These are phyloP conservation scores for Macroteleia sp. DNA, from an alignment of 2,888 invertebrate genomes.

Conservation along the genomic window DNA sequence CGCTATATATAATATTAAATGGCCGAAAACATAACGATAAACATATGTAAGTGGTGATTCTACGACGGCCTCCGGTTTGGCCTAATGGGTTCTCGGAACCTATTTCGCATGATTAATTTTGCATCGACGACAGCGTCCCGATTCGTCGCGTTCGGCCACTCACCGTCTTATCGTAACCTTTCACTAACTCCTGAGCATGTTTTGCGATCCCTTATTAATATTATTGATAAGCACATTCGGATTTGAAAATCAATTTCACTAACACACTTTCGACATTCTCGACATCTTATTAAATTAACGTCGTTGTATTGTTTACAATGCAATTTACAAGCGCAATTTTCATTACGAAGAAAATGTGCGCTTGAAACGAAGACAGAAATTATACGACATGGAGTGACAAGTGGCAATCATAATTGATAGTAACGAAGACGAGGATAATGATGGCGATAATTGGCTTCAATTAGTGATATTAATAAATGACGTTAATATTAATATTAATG, in stretches of 20 bases:
- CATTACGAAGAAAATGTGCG: constrained; percentile 3
- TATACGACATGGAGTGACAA: no score
- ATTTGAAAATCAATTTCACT: constrained; percentile 2
- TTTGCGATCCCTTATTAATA: constrained; percentile 64
- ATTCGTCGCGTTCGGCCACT: constrained; percentile 63
- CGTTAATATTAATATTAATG: no score
- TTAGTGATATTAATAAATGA: constrained; percentile 24
- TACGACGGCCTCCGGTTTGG: constrained; percentile 43
- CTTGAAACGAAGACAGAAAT: no score
- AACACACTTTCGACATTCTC: neutral
- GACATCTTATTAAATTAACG: constrained; percentile 6
- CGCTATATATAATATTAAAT: no score
- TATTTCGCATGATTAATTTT: constrained; percentile 81
- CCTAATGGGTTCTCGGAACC: constrained; percentile 82
- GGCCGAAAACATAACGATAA: no score
- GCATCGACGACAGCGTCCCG: constrained; percentile 69
- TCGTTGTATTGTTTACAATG: constrained; percentile 1
- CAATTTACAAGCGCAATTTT: constrained; percentile 13
- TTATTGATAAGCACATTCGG: constrained; percentile 53
- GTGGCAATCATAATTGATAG: no score
- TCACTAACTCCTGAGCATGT: constrained; percentile 38
- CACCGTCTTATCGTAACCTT: constrained; percentile 63
- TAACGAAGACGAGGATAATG: constrained; percentile 21
- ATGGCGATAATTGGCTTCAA: constrained; percentile 30
- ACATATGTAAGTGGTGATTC: constrained; percentile 52